A percentile compares a stretch with the other conserved stretches of the same genome.
These are phyloP conservation scores for Dipodomys ordii DNA, from an alignment of 2,113 vertebrate species.

Conservation along the genomic window DNA sequence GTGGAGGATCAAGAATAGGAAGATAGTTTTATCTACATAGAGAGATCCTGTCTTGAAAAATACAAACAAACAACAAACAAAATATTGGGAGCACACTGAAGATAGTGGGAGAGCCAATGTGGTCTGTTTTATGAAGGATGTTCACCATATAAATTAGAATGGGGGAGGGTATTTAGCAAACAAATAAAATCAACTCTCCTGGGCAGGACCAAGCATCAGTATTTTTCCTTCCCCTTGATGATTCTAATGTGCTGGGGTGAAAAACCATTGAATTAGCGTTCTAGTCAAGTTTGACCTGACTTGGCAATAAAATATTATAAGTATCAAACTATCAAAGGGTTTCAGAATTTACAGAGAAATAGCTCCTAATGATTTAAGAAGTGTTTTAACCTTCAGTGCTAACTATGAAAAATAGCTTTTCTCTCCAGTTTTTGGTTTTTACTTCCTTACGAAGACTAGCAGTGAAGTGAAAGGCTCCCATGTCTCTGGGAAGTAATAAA, in stretches of 20 bases:
- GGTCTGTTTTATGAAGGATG: background rate
- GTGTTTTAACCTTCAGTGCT: constrained; percentile 6
- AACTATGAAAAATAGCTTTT: background rate
- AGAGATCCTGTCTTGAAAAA: background rate
- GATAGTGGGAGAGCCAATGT: background rate
- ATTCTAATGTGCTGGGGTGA: background rate
- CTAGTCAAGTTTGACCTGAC: constrained; percentile 11
- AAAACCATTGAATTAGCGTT: background rate
- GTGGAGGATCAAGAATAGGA: background rate
- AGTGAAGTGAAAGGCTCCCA: background rate
- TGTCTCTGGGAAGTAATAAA: constrained; percentile 30
- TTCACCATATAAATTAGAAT: background rate
- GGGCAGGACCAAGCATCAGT: background rate
- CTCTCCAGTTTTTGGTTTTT: constrained; percentile 4
- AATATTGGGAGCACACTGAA: background rate
- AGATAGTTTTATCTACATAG: background rate
- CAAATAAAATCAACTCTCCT: background rate
- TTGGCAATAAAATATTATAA: constrained; percentile 6
- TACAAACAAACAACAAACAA: background rate
- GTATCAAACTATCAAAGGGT: constrained; percentile 35
- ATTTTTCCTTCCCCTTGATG: constrained; percentile 19
- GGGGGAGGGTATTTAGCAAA: background rate
- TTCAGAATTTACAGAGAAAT: constrained; percentile 23
- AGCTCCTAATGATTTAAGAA: constrained; percentile 16
- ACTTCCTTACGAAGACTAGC: constrained; percentile 45